These are phyloP conservation scores for Lophochroa leadbeateri DNA, from an alignment of 2,113 vertebrate genomes.

Conservation along the genomic window DNA sequence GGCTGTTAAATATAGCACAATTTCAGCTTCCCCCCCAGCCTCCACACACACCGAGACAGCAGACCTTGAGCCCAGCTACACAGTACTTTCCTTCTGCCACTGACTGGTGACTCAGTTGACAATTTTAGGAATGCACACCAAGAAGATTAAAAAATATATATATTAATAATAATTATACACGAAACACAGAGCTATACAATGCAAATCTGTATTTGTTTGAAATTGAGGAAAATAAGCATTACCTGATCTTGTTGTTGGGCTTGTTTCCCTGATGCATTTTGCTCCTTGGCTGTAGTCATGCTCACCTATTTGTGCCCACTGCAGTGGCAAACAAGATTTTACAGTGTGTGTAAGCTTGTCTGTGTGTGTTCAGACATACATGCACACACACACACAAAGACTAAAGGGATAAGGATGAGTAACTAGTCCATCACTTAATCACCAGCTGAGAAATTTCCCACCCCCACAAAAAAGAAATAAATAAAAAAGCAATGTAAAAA, in stretches of 20 bases:
- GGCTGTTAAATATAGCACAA: conserved; percentile 43
- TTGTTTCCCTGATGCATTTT: conserved; percentile 83
- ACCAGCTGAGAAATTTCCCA: conserved; percentile 58
- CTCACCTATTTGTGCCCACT: conserved; percentile 69
- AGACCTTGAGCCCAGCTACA: conserved; percentile 31
- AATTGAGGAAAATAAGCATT: conserved; percentile 69
- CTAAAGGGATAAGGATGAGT: conserved; percentile 46
- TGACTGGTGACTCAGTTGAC: conserved; percentile 32
- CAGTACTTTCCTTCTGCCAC: conserved; percentile 2
- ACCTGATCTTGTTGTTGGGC: conserved; percentile 94
- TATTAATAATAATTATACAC: background rate
- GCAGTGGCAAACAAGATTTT: conserved; percentile 59
- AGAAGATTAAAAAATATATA: background rate
- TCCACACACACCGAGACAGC: background rate
- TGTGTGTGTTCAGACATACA: conserved; percentile 48
- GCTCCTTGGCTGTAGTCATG: conserved; percentile 96
- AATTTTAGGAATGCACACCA: background rate
- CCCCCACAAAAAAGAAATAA: conserved; percentile 46
- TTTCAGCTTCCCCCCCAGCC: background rate
- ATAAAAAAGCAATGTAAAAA: conserved; percentile 23
- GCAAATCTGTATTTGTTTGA: background rate
- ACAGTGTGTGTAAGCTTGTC: conserved; percentile 13
- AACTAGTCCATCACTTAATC: conserved; percentile 75
- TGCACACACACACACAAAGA: conserved; percentile 14
- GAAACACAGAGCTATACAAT: conserved; percentile 8